Evolutionary conservation across 2,888 invertebrate genomes (phyloP).

Genomic region (Oligia fasciuncula): DNA sequence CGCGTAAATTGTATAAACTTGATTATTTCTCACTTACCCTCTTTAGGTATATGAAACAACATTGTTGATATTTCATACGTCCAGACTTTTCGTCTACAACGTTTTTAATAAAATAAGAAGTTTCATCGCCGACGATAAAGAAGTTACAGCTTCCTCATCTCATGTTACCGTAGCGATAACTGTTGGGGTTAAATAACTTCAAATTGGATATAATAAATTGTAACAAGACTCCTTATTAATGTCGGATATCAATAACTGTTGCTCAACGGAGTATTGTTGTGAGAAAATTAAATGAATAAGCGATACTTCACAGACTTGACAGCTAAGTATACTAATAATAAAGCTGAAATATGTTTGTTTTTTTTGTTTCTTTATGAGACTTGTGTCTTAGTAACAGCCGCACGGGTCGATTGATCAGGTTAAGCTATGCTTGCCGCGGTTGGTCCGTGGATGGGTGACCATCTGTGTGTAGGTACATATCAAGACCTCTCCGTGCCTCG

Average conservation of each 20-base stretch:
- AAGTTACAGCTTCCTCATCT: slow-evolving; percentile 51
- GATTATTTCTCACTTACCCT: neutral
- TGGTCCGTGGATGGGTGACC: too few species aligned
- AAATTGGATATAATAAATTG: slow-evolving; percentile 74
- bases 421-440: too few species aligned
- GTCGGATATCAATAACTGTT: slow-evolving; percentile 60
- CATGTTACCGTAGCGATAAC: slow-evolving; percentile 62
- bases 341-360: neutral
- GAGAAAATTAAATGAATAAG: neutral
- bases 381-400: too few species aligned
- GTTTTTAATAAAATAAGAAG: slow-evolving; percentile 57
- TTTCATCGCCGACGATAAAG: slow-evolving; percentile 52
- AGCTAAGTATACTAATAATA: neutral
- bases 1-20: slow-evolving; percentile 1
- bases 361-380: too few species aligned
- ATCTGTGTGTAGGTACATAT: too few species aligned
- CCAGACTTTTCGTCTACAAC: slow-evolving; percentile 37
- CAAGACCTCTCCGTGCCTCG: too few species aligned
- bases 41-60: slow-evolving; percentile 41
- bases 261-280: slow-evolving; percentile 54
- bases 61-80: slow-evolving; percentile 43
- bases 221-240: slow-evolving; percentile 70
- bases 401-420: too few species aligned
- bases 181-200: slow-evolving; percentile 72
- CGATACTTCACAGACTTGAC: slow-evolving; percentile 2